phyloP scores from a whole-genome alignment of 2,113 vertebrate genomes.

The Boleophthalmus pectinirostris region DNA sequence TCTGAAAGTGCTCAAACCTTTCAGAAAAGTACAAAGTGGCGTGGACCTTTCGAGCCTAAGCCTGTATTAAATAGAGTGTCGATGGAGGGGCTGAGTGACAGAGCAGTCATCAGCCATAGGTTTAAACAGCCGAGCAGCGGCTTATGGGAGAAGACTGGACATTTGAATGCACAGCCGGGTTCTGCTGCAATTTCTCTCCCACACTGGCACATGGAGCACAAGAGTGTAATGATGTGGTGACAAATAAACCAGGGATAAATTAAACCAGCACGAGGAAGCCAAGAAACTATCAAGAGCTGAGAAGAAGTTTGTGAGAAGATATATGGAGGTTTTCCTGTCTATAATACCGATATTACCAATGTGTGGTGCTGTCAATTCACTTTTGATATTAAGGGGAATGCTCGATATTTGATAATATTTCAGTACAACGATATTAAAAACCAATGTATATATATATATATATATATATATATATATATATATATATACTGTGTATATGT shows the following conservation, averaged over 20 bases:
- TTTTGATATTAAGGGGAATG: too few relatives aligned
- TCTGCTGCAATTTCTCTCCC: slow-evolving; percentile 9
- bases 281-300: not conserved
- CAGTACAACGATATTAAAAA: too few relatives aligned
- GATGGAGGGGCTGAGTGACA: slow-evolving; percentile 54
- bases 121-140: slow-evolving; percentile 36
- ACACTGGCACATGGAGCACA: slow-evolving; percentile 20
- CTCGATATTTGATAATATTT: too few relatives aligned
- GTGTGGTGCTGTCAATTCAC: too few relatives aligned
- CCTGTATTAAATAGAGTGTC: slow-evolving; percentile 34
- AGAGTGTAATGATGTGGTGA: not conserved
- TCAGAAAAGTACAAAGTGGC: not conserved
- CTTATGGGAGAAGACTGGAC: slow-evolving; percentile 17
- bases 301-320: not conserved
- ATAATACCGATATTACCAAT: too few relatives aligned
- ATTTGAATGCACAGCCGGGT: slow-evolving; percentile 40
- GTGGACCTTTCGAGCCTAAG: slow-evolving; percentile 18
- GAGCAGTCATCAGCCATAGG: slow-evolving; percentile 49
- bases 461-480: too few relatives aligned
- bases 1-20: not conserved
- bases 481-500: too few relatives aligned
- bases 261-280: not conserved
- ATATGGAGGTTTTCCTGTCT: not conserved
- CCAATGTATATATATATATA: too few relatives aligned
- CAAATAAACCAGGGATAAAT: slow-evolving; percentile 2